Evolutionary conservation across 2,113 vertebrate genomes (phyloP).

Genomic region (Macaca nemestrina): DNA sequence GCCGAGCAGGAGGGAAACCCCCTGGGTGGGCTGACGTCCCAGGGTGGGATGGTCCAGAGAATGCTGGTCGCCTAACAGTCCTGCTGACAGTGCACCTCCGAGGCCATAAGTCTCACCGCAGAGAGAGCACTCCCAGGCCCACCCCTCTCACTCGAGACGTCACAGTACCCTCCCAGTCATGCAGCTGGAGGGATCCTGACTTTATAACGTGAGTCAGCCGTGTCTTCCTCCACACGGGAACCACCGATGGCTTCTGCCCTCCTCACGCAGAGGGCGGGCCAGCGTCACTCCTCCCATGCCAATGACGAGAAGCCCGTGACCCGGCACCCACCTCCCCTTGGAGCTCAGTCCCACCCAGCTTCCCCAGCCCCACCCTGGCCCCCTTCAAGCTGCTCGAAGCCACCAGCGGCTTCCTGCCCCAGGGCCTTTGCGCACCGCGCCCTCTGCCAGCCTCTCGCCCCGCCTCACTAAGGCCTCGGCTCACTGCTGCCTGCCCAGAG

Average conservation of each 20-base stretch:
- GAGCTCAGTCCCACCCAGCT: neutral
- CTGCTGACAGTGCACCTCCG: accelerated
- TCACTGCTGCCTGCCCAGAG: accelerated
- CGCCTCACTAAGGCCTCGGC: neutral
- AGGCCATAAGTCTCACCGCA: neutral
- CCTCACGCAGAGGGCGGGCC: neutral
- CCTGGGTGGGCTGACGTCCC: too few relatives aligned
- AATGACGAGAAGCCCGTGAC: neutral
- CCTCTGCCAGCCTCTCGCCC: accelerated
- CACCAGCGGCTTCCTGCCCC: neutral
- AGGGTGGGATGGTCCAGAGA: accelerated
- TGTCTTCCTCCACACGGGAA: neutral
- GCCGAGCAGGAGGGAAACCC: neutral
- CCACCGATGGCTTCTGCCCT: too few relatives aligned
- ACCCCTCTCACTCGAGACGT: accelerated
- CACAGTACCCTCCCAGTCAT: neutral
- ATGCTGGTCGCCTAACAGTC: neutral
- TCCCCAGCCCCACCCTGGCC: neutral
- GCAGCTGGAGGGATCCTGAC: neutral
- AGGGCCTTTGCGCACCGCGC: neutral
- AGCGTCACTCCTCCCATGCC: accelerated
- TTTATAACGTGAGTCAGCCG: accelerated
- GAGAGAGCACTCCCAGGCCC: neutral
- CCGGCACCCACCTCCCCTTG: too few relatives aligned
- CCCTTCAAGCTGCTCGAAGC: accelerated